Percentiles rank a stretch among this genome's conserved stretches.
These are phyloP conservation scores for Macroramphosus scolopax DNA, from an alignment of 2,797 vertebrate species.

Conservation along the genomic window DNA sequence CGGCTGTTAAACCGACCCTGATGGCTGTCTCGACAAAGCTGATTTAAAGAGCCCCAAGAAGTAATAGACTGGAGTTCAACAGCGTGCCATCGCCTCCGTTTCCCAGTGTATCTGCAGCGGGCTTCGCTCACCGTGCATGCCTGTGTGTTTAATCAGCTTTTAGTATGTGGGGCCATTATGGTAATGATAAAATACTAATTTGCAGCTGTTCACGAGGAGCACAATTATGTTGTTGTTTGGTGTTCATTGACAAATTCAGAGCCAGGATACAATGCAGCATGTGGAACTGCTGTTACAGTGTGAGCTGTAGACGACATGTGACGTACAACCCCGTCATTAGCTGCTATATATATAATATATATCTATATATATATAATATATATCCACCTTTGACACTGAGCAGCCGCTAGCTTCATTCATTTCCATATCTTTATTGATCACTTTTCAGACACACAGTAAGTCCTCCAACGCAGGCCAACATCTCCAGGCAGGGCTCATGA, in stretches of 20 bases:
- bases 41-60: conserved; percentile 52
- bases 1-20: conserved; percentile 47
- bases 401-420: conserved; percentile 18
- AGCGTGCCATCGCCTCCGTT: conserved; percentile 40
- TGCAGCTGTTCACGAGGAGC: conserved; percentile 45
- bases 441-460: no score
- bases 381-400: conserved; percentile 5
- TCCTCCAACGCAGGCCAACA: no score
- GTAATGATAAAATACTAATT: conserved; percentile 60
- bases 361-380: no score
- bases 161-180: conserved; percentile 53
- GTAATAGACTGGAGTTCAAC: conserved; percentile 55
- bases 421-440: conserved; percentile 23
- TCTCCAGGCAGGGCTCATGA: no score
- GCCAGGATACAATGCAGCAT: conserved; percentile 34
- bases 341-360: no score
- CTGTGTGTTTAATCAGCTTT: conserved; percentile 57
- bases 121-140: no score
- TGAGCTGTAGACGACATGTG: not conserved
- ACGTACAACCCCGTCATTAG: not conserved
- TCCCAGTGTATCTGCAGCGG: conserved; percentile 44
- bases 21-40: conserved; percentile 53
- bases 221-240: conserved; percentile 40
- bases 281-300: conserved; percentile 25
- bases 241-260: conserved; percentile 42